phyloP scores from a whole-genome alignment of 92 coral and sea anemone genomes.

The Paramuricea clavata region DNA sequence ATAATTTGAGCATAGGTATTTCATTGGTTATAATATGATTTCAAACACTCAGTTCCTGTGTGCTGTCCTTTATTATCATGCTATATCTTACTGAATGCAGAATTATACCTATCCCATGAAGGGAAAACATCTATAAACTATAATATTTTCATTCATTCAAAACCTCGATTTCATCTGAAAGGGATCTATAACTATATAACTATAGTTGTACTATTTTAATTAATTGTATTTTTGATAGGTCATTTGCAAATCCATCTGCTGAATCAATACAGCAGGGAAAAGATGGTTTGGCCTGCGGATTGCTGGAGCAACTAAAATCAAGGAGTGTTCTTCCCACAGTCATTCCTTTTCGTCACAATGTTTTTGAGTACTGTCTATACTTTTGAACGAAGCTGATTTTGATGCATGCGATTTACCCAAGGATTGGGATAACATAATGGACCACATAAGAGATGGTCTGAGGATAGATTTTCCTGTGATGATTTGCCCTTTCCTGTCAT shows the following conservation, averaged over 20 bases:
- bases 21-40: neutral
- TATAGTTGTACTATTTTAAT: too few species aligned
- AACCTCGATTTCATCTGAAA: too few species aligned
- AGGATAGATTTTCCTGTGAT: constrained; percentile 60
- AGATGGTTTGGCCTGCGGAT: constrained; percentile 26
- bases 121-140: too few species aligned
- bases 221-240: neutral
- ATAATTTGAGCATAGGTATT: neutral
- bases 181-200: neutral
- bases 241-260: constrained; percentile 31
- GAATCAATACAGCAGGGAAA: neutral
- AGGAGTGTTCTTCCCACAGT: constrained; percentile 32
- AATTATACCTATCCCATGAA: too few species aligned
- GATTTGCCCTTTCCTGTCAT: constrained; percentile 35
- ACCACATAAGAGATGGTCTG: constrained; percentile 59
- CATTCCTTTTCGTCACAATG: constrained; percentile 27
- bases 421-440: constrained; percentile 52
- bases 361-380: neutral
- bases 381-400: neutral
- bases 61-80: too few species aligned
- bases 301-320: constrained; percentile 44
- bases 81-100: too few species aligned
- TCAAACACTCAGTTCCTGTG: too few species aligned
- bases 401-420: constrained; percentile 45
- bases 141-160: neutral